Conservation (phyloP, 2,113 vertebrate species). For the Ariopsis seemanni region DNA sequence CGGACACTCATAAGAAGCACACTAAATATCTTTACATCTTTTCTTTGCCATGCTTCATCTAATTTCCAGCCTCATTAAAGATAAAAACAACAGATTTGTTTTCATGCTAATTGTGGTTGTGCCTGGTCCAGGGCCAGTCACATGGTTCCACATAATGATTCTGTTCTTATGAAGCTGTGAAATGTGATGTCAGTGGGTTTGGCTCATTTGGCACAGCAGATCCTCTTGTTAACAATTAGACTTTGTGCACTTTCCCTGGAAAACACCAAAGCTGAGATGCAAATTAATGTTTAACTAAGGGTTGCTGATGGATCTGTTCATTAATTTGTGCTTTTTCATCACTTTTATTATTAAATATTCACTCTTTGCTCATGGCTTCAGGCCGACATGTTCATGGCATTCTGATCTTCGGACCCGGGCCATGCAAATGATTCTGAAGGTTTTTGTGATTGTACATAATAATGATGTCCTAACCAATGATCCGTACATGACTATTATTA, state of each 20-base stretch:
- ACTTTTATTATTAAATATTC: constrained; percentile 28
- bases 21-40: neutral
- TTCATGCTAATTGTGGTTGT: neutral
- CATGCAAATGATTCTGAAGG: neutral
- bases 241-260: constrained; percentile 3
- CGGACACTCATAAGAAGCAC: neutral
- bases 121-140: neutral
- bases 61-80: neutral
- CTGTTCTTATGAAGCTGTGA: neutral
- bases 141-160: neutral
- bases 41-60: neutral
- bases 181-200: neutral
- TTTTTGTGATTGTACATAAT: neutral
- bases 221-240: constrained; percentile 24
- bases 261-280: constrained; percentile 17
- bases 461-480: neutral
- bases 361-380: neutral
- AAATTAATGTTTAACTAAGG: constrained; percentile 45
- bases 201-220: neutral
- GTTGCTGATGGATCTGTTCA: constrained; percentile 9
- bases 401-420: constrained; percentile 9
- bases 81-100: neutral
- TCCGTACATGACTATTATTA: neutral
- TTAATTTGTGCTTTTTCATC: constrained; percentile 13
- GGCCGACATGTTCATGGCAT: neutral